Evolutionary conservation across 2,797 vertebrate genomes (phyloP).

Genomic region (Enteromius unitaeniatus): DNA sequence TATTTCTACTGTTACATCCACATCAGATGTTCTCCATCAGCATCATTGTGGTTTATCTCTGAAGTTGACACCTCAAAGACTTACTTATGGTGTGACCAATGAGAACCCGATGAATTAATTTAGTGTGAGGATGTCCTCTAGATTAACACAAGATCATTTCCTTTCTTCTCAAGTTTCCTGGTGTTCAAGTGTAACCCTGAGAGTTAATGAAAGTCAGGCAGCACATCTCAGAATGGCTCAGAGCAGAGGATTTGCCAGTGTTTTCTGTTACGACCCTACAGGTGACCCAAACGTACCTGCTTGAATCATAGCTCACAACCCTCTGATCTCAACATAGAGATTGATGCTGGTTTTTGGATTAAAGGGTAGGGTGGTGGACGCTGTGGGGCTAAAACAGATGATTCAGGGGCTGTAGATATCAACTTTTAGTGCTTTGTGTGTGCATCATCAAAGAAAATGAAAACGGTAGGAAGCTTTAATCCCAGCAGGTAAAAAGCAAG

Average conservation of each 20-base stretch:
- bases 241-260: neutral
- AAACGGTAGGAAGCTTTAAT: slow-evolving; percentile 9
- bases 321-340: slow-evolving; percentile 16
- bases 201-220: slow-evolving; percentile 37
- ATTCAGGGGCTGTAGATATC: neutral
- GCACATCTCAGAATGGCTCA: neutral
- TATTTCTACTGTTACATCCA: neutral
- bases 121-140: slow-evolving; percentile 12
- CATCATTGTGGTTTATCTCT: slow-evolving; percentile 24
- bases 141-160: slow-evolving; percentile 18
- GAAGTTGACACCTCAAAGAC: slow-evolving; percentile 34
- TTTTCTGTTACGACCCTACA: neutral
- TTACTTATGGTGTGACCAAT: slow-evolving; percentile 11
- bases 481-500: neutral
- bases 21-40: slow-evolving; percentile 21
- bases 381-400: neutral
- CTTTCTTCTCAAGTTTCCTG: neutral
- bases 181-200: slow-evolving; percentile 11
- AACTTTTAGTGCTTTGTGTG: neutral
- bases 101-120: slow-evolving; percentile 25
- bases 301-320: neutral
- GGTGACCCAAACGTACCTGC: slow-evolving; percentile 13
- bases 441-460: neutral
- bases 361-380: neutral
- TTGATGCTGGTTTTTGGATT: neutral